Evolutionary conservation across 2,113 vertebrate genomes (phyloP).

Genomic region (Climacteris rufus): DNA sequence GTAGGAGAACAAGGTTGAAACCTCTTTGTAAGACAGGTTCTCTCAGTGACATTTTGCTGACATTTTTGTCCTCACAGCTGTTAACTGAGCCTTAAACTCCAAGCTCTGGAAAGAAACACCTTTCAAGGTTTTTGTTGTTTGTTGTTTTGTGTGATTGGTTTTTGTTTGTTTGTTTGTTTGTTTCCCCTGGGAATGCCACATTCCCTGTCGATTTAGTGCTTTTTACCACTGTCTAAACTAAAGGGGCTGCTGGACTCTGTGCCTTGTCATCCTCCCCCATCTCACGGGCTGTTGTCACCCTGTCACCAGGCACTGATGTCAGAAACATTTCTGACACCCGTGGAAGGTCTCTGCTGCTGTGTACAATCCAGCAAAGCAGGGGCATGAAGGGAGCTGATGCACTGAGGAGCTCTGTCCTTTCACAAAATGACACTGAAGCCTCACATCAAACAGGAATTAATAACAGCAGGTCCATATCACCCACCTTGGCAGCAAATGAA

Average conservation of each 20-base stretch:
- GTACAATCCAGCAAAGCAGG: neutral
- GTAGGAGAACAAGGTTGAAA: neutral
- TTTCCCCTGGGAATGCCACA: neutral
- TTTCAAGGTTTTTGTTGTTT: too few relatives aligned
- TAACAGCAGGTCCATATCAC: neutral
- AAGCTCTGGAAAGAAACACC: neutral
- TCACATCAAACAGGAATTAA: neutral
- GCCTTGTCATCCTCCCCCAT: neutral
- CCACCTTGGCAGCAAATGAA: neutral
- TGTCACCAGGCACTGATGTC: neutral
- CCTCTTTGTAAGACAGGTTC: accelerated
- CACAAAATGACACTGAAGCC: neutral
- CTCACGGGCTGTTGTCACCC: neutral
- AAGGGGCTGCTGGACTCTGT: neutral
- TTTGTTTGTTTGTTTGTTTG: neutral
- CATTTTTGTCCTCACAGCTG: neutral
- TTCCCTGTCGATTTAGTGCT: neutral
- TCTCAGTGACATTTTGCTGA: neutral
- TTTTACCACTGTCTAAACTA: neutral
- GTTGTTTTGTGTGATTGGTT: neutral
- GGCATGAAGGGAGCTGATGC: neutral
- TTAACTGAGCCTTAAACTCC: neutral
- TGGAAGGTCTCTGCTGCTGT: neutral
- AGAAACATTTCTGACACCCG: neutral
- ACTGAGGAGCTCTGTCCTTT: neutral